These are phyloP conservation scores for Lasioglossum leucozonium DNA, from an alignment of 2,888 invertebrate genomes.

Conservation along the genomic window DNA sequence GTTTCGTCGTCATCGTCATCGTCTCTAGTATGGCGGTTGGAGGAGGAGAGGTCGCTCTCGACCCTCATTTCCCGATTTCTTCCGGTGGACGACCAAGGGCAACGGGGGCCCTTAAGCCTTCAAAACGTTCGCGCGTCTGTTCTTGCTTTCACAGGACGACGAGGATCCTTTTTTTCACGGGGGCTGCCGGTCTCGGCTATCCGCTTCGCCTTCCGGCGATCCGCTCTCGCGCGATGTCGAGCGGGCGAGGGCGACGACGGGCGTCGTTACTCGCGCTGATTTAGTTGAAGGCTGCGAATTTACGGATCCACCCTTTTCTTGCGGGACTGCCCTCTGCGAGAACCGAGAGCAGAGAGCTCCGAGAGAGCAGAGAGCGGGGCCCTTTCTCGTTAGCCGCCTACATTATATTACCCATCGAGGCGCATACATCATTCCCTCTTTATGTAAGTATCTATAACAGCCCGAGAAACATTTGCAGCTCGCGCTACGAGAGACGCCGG, in stretches of 20 bases:
- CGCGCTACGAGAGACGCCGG: conserved; percentile 70
- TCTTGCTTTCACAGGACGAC: background rate
- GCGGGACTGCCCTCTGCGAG: conserved; percentile 20
- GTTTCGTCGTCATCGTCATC: conserved; percentile 16
- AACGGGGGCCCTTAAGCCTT: conserved; percentile 14
- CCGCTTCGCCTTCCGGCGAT: conserved; percentile 55
- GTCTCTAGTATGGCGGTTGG: background rate
- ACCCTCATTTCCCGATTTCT: conserved; percentile 29
- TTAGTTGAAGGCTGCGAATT: conserved; percentile 77
- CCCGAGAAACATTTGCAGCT: conserved; percentile 82
- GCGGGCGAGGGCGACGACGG: conserved; percentile 65
- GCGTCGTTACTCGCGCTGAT: conserved; percentile 74
- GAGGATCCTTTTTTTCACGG: conserved; percentile 4
- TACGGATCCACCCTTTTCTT: conserved; percentile 78
- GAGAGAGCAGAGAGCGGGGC: conserved; percentile 57
- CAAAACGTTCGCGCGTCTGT: background rate
- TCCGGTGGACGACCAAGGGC: background rate
- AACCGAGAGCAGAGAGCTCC: background rate
- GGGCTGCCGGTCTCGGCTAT: conserved; percentile 16
- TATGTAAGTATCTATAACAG: conserved; percentile 83
- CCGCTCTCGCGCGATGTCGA: conserved; percentile 39
- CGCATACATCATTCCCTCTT: conserved; percentile 82
- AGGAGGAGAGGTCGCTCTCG: background rate
- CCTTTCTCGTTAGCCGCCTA: conserved; percentile 84
- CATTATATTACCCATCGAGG: conserved; percentile 83